Evolutionary conservation across 2,797 vertebrate species (phyloP), one percentile per base, ranked within the genome.

Genomic region (Ceyx erithaca): DNA sequence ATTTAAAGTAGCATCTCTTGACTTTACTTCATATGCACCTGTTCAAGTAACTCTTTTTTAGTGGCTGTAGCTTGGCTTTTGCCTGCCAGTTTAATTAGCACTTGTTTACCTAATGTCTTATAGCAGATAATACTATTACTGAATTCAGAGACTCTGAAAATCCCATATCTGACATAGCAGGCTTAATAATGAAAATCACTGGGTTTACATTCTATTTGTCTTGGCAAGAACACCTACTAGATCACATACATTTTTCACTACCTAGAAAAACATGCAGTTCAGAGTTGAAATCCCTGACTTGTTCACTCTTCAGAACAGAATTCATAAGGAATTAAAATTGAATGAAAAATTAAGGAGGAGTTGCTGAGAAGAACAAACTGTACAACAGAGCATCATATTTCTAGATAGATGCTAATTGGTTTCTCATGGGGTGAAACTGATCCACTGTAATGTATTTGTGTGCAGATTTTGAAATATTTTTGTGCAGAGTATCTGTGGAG

Each of bases 11-110:
- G 23, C 28, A 33, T 33, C 51, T 85, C 46, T 46, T 67, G 26
- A 31, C 85, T 94, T 76, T 80, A 43, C 70, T 80, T 92, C 81
- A 89, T 87, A 80, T 37, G 5, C 30, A 61, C 86, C 62, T 80
- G 52, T 93, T 92, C 76, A 89, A 51, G 63, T 69, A 95, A 73
- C 16, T 85, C 41, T 69, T 88, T 19, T 90, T 91, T 82, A 77
- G 72, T 23, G 30, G 52, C 40, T 72, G 10, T 90, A 89, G 8
- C 7, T 78, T 95, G 93, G 94, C 81, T 91, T 68, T 80, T 89
- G 69, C 88, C 94, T 94, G 96, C 55, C 7, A 80, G 20, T 92
- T 97, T 96, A 97, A 97, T 97, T 96, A 96, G 54, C 23, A 66
- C 69, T 92, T 91, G 25, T 90, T 97, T 96, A 57, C 86, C 66